Percentiles rank a stretch among this genome's conserved stretches.
These are phyloP conservation scores for Pterostichus niger DNA, from an alignment of 2,888 invertebrate genomes.

Conservation along the genomic window DNA sequence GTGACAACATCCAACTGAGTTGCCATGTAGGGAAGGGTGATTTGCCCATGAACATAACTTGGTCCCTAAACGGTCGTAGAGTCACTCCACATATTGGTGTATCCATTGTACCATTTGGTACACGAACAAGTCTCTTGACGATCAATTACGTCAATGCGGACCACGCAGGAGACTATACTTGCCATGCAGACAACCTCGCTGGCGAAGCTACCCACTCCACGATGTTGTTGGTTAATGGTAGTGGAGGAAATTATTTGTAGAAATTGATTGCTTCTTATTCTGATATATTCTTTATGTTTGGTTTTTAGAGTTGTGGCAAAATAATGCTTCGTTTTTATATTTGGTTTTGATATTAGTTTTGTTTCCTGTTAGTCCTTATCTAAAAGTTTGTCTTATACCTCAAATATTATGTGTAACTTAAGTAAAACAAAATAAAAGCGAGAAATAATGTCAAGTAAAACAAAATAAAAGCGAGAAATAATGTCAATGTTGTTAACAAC, in stretches of 20 bases:
- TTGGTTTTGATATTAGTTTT: not conserved
- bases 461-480: too few species aligned
- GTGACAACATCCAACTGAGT: conserved; percentile 70
- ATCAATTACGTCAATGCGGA: conserved; percentile 84
- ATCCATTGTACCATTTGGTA: conserved; percentile 79
- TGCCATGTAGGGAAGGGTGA: conserved; percentile 78
- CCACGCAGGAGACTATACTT: conserved; percentile 84
- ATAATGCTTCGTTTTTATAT: conserved; percentile 20
- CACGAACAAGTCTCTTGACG: conserved; percentile 83
- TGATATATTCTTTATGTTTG: conserved; percentile 15
- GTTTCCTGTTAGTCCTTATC: not conserved
- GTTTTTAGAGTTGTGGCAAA: conserved; percentile 30
- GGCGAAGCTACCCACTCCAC: conserved; percentile 82
- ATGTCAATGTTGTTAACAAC: too few species aligned
- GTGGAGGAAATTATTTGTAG: conserved; percentile 70
- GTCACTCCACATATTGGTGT: conserved; percentile 80
- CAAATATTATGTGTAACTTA: too few species aligned
- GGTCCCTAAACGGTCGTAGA: conserved; percentile 79
- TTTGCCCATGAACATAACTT: conserved; percentile 79
- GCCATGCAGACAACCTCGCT: conserved; percentile 83
- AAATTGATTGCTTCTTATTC: conserved; percentile 13
- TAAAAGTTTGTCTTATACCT: not conserved
- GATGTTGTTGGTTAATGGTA: conserved; percentile 84
- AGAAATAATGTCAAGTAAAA: too few species aligned
- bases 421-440: too few species aligned